phyloP scores from a whole-genome alignment of 2,113 vertebrate genomes.

The Donacobius atricapilla region DNA sequence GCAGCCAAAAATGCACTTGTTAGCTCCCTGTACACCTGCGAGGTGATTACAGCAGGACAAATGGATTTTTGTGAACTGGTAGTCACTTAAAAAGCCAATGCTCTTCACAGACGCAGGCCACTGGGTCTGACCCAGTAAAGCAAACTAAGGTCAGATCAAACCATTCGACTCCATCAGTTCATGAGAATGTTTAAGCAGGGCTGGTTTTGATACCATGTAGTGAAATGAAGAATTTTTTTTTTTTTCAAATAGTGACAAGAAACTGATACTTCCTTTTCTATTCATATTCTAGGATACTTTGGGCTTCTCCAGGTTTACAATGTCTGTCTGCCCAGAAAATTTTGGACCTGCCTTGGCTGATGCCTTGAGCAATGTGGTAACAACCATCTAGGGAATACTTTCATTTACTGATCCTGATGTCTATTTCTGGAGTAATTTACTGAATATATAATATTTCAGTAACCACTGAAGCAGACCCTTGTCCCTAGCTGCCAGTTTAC shows the following conservation, averaged over 20 bases:
- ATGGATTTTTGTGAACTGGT: not conserved
- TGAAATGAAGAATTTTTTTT: not conserved
- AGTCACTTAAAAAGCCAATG: not conserved
- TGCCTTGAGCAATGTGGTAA: not conserved
- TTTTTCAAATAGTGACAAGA: not conserved
- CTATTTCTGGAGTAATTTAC: not conserved
- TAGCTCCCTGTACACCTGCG: not conserved
- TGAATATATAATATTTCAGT: not conserved
- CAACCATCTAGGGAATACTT: not conserved
- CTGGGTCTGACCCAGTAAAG: not conserved
- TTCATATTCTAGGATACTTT: not conserved
- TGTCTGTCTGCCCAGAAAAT: not conserved
- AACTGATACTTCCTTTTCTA: not conserved
- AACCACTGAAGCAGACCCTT: not conserved
- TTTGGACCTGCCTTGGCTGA: not conserved
- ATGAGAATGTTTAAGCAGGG: not conserved
- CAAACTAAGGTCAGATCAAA: not conserved
- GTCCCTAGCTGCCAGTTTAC: not conserved
- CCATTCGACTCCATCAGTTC: not conserved
- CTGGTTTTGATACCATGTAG: not conserved
- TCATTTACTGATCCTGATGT: not conserved
- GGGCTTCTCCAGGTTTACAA: not conserved
- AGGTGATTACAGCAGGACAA: not conserved
- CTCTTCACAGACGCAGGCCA: not conserved
- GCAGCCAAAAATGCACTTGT: not conserved